phyloP scores from a whole-genome alignment of 2,888 invertebrate species.

The Tuberolachnus salignus region DNA sequence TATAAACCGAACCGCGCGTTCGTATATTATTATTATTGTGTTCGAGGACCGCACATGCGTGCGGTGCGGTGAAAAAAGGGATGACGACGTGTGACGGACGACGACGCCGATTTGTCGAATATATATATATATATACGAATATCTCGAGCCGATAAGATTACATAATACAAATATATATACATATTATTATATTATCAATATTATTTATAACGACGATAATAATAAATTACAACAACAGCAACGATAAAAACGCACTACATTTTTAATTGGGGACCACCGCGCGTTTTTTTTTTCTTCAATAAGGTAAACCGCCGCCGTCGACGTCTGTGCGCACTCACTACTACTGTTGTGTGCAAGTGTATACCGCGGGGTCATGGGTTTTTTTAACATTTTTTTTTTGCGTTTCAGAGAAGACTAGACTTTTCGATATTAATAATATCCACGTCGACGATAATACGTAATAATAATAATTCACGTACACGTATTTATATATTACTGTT shows the following conservation, averaged over 20 bases:
- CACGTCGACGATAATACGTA: too few relatives aligned
- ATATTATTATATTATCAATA: too few relatives aligned
- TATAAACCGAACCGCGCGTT: background rate
- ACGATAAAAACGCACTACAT: background rate
- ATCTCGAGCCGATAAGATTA: too few relatives aligned
- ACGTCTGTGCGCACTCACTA: background rate
- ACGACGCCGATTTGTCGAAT: background rate
- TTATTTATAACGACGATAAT: background rate
- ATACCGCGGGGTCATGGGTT: too few relatives aligned
- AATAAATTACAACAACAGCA: background rate
- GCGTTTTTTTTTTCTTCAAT: conserved; percentile 13
- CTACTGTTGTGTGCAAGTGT: too few relatives aligned
- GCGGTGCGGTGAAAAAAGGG: conserved; percentile 22
- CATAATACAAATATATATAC: too few relatives aligned
- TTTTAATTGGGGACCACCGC: background rate
- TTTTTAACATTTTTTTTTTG: too few relatives aligned
- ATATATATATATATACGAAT: background rate
- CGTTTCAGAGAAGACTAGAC: background rate
- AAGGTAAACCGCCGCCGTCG: conserved; percentile 17
- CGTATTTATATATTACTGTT: background rate
- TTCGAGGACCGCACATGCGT: background rate
- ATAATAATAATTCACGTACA: background rate
- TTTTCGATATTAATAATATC: too few relatives aligned
- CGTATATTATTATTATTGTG: background rate
- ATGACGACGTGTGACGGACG: conserved; percentile 1